Conservation (phyloP, 2,888 invertebrate species). For the Tetragonula carbonaria region DNA sequence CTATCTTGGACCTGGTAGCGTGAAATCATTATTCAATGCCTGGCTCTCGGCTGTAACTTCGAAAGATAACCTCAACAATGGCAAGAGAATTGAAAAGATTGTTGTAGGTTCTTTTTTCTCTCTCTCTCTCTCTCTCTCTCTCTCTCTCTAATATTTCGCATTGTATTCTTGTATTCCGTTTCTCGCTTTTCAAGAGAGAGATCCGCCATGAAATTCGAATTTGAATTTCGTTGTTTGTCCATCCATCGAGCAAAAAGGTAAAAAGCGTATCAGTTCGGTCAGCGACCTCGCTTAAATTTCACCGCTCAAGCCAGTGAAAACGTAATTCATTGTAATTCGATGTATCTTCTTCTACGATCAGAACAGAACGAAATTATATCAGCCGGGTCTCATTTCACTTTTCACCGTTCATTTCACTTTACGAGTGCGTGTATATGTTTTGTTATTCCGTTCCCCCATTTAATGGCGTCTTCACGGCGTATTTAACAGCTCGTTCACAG, state of each 20-base stretch:
- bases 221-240: constrained; percentile 11
- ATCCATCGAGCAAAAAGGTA: constrained; percentile 13
- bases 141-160: neutral
- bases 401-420: constrained; percentile 38
- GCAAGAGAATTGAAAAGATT: constrained; percentile 1
- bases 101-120: neutral
- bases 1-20: constrained; percentile 32
- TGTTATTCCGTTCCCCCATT: neutral
- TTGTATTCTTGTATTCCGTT: neutral
- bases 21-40: constrained; percentile 41
- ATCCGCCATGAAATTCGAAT: neutral
- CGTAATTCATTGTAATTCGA: constrained; percentile 33
- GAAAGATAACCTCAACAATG: constrained; percentile 11
- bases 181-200: neutral
- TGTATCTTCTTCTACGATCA: constrained; percentile 10
- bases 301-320: constrained; percentile 7
- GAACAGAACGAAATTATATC: constrained; percentile 16
- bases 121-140: no score
- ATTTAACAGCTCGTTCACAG: constrained; percentile 2
- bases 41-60: constrained; percentile 1
- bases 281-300: constrained; percentile 26
- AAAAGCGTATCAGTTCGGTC: constrained; percentile 9
- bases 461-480: neutral
- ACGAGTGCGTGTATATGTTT: neutral
- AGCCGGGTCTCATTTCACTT: constrained; percentile 32